Evolutionary conservation across 2,888 invertebrate species (phyloP).

Genomic region (Torymus tubicola): DNA sequence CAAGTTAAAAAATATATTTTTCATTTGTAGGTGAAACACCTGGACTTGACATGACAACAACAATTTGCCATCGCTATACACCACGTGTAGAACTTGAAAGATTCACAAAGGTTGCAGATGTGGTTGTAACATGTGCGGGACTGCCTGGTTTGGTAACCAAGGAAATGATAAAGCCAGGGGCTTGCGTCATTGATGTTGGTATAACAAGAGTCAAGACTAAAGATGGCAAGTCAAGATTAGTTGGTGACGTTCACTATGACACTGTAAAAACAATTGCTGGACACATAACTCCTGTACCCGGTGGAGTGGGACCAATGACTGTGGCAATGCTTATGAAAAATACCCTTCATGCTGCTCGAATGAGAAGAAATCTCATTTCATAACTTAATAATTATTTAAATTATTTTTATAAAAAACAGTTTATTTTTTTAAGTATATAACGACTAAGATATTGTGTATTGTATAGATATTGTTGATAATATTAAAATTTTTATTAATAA

Average conservation of each 20-base stretch:
- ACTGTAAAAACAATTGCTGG: conserved; percentile 89
- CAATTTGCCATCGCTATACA: conserved; percentile 92
- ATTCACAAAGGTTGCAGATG: conserved; percentile 86
- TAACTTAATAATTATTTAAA: conserved; percentile 10
- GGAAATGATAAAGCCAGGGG: conserved; percentile 93
- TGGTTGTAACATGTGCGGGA: conserved; percentile 86
- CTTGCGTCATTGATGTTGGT: conserved; percentile 93
- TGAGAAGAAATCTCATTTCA: conserved; percentile 59
- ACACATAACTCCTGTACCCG: conserved; percentile 92
- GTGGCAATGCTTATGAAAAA: conserved; percentile 96
- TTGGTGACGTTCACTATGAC: conserved; percentile 94
- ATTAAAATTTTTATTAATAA: background rate
- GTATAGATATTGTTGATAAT: too few relatives aligned
- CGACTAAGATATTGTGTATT: too few relatives aligned
- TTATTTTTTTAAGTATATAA: conserved; percentile 1
- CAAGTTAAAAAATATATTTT: conserved; percentile 17
- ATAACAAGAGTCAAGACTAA: conserved; percentile 84
- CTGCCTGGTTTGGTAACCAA: conserved; percentile 86
- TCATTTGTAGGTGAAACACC: conserved; percentile 75
- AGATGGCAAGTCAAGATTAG: conserved; percentile 84
- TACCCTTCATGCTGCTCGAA: conserved; percentile 86
- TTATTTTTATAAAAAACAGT: conserved; percentile 20
- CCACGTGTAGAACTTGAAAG: conserved; percentile 85
- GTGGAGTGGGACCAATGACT: conserved; percentile 96
- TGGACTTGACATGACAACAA: conserved; percentile 91